A percentile compares a stretch with the other conserved stretches of the same genome.
Conservation (phyloP, 2,888 invertebrate species). For the Harpalus rubripes region DNA sequence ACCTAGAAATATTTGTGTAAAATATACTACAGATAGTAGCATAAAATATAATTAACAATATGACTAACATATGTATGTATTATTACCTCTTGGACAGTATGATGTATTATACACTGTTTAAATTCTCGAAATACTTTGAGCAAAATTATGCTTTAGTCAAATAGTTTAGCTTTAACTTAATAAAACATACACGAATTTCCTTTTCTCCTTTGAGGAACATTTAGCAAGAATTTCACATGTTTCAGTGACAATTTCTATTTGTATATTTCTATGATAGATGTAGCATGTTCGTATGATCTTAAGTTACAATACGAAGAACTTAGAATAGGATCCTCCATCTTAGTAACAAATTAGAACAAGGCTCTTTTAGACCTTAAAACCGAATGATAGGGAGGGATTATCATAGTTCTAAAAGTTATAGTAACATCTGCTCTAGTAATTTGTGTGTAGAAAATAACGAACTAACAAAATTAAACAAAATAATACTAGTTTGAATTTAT, state of each 20-base stretch:
- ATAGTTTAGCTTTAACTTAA: neutral
- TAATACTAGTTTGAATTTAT: no score
- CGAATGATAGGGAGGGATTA: no score
- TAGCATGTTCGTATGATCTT: no score
- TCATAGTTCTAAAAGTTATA: no score
- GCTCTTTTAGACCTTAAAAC: no score
- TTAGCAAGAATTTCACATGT: neutral
- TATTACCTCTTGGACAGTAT: neutral
- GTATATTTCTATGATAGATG: no score
- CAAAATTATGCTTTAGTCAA: slow-evolving; percentile 1
- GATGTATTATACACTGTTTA: neutral
- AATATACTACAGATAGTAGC: neutral
- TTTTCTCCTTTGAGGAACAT: neutral
- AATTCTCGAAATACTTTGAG: neutral
- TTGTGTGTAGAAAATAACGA: no score
- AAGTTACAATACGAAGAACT: no score
- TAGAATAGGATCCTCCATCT: no score
- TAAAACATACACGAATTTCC: neutral
- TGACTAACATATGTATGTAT: neutral
- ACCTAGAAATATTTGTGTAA: neutral
- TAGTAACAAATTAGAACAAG: no score
- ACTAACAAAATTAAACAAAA: no score
- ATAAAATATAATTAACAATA: neutral
- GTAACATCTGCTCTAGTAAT: no score
- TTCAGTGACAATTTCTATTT: neutral